Percentiles rank a stretch among this genome's conserved stretches.
Evolutionary conservation across 1,140 invertebrate species (phyloP).

Genomic region (Eueides isabella): DNA sequence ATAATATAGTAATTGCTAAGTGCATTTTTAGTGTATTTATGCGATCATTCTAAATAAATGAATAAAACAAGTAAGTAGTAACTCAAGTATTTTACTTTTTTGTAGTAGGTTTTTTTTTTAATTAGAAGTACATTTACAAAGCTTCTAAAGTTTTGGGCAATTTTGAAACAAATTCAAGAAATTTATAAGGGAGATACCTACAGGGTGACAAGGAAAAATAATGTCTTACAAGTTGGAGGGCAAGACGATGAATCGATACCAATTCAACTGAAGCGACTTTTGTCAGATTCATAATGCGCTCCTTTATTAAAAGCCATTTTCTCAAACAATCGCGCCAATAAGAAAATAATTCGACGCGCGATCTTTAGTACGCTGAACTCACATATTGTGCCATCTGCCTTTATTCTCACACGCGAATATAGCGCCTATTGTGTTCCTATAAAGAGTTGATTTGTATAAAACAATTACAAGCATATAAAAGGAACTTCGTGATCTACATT

Average conservation of each 20-base stretch:
- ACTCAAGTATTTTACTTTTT: too few relatives aligned
- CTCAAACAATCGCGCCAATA: conserved; percentile 46
- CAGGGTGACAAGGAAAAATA: not conserved
- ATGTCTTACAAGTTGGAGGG: not conserved
- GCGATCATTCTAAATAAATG: too few relatives aligned
- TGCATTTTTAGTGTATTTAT: too few relatives aligned
- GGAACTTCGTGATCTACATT: conserved; percentile 29
- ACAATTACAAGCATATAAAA: conserved; percentile 18
- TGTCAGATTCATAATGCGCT: conserved; percentile 46
- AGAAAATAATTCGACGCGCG: conserved; percentile 44
- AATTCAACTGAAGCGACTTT: conserved; percentile 51
- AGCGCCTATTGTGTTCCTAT: conserved; percentile 21
- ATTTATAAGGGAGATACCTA: too few relatives aligned
- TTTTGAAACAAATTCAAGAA: too few relatives aligned
- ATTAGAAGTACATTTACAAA: too few relatives aligned
- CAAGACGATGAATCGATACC: conserved; percentile 27
- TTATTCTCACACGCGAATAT: conserved; percentile 38
- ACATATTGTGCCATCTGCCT: conserved; percentile 38
- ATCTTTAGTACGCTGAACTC: conserved; percentile 41
- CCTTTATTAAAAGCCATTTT: conserved; percentile 46
- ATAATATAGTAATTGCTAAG: too few relatives aligned
- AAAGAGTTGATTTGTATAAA: conserved; percentile 25
- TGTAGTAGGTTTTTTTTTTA: too few relatives aligned
- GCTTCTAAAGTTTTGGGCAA: too few relatives aligned
- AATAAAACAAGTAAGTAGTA: too few relatives aligned